phyloP scores from a whole-genome alignment of 1,140 invertebrate genomes.

The Lepeophtheirus salmonis region DNA sequence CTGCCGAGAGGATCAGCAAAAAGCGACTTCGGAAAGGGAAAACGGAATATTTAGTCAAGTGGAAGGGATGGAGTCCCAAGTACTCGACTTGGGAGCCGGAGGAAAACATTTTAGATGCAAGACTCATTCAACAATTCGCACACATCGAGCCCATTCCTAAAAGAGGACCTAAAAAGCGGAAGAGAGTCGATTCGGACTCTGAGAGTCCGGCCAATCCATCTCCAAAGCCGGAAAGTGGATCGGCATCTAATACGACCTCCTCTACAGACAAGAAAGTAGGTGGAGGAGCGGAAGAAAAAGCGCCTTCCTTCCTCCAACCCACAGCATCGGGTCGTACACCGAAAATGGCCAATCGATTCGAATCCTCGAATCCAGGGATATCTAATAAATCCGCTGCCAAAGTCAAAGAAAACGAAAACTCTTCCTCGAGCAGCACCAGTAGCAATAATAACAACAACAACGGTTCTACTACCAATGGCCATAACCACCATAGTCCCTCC shows the following conservation, averaged over 20 bases:
- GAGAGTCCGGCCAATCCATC: too few relatives aligned
- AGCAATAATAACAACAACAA: too few relatives aligned
- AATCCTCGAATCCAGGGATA: not conserved
- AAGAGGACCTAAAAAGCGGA: too few relatives aligned
- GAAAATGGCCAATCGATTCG: slow-evolving; percentile 7
- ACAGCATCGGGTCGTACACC: slow-evolving; percentile 10
- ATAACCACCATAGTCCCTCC: slow-evolving; percentile 11
- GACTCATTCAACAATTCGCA: slow-evolving; percentile 16
- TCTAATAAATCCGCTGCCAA: not conserved
- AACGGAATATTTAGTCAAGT: slow-evolving; percentile 17
- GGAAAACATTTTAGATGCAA: slow-evolving; percentile 17
- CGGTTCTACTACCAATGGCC: too few relatives aligned
- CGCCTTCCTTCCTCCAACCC: not conserved
- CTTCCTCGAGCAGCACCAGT: not conserved
- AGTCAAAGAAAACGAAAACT: not conserved
- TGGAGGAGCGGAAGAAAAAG: not conserved
- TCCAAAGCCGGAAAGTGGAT: not conserved
- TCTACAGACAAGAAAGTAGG: not conserved
- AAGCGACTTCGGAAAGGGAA: slow-evolving; percentile 9
- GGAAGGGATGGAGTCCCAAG: slow-evolving; percentile 18
- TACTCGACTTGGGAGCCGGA: slow-evolving; percentile 18
- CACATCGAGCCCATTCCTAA: not conserved
- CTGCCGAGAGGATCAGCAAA: slow-evolving; percentile 16
- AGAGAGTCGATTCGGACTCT: too few relatives aligned
- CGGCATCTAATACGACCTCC: not conserved